Conservation (phyloP, 1,140 invertebrate genomes). For the Anastrepha obliqua region DNA sequence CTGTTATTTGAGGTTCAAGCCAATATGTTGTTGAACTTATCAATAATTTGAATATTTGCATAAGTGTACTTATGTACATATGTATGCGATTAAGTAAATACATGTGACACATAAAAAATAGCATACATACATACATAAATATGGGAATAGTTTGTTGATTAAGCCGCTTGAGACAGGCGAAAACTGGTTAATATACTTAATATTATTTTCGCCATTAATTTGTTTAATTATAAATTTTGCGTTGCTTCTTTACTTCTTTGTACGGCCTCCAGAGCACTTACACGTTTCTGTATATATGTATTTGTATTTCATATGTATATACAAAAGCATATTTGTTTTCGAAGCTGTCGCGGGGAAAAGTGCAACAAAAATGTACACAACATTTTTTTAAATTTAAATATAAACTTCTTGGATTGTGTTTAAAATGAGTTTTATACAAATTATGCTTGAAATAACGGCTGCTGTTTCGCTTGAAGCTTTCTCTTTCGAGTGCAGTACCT, state of each 20-base stretch:
- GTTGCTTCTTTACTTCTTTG: no score
- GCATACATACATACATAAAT: not conserved
- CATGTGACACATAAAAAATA: no score
- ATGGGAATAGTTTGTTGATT: not conserved
- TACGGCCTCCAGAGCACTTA: not conserved
- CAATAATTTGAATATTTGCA: not conserved
- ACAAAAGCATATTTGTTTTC: no score
- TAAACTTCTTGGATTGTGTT: no score
- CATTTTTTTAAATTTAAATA: no score
- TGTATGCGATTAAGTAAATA: not conserved
- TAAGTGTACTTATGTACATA: not conserved
- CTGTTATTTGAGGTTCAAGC: not conserved
- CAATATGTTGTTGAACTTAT: not conserved
- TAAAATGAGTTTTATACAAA: no score
- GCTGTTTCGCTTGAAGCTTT: no score
- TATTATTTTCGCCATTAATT: not conserved
- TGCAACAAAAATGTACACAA: no score
- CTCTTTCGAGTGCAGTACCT: no score
- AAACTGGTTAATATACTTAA: constrained; percentile 27
- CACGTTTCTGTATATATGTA: not conserved
- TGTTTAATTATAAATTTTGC: not conserved
- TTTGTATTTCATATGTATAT: no score
- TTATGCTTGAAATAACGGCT: no score
- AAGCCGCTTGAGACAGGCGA: not conserved
- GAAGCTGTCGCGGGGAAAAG: no score